Evolutionary conservation across 2,113 vertebrate species (phyloP).

Genomic region (Tachysurus fulvidraco): DNA sequence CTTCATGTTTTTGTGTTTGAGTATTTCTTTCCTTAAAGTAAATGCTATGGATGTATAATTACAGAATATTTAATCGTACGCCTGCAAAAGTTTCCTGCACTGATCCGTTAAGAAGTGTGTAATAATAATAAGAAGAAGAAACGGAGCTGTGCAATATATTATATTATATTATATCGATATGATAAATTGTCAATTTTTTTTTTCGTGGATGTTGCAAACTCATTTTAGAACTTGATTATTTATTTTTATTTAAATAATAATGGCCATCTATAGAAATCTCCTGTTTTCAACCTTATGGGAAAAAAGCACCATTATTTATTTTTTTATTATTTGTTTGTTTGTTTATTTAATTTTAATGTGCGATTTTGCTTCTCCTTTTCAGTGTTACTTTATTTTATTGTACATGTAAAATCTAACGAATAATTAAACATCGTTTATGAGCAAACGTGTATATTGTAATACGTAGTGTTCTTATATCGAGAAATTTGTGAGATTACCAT

Average conservation of each 20-base stretch:
- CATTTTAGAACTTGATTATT: not conserved
- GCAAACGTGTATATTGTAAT: not conserved
- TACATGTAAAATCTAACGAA: not conserved
- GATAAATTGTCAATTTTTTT: not conserved
- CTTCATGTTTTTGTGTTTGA: not conserved
- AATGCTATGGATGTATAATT: not conserved
- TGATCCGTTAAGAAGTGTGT: not conserved
- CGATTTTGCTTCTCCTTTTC: not conserved
- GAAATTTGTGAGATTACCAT: not conserved
- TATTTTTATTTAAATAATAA: not conserved
- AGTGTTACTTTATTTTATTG: not conserved
- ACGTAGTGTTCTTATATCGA: not conserved
- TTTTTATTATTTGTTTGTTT: too few species aligned
- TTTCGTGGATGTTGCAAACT: not conserved
- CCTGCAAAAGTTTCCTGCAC: not conserved
- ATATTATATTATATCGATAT: not conserved
- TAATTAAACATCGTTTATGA: not conserved
- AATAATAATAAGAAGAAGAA: not conserved
- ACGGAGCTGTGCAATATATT: not conserved
- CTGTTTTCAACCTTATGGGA: not conserved
- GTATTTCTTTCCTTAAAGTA: not conserved
- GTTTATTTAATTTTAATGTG: not conserved
- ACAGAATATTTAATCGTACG: not conserved
- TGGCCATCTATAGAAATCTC: not conserved
- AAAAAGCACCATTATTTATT: not conserved